These are phyloP conservation scores for Drosophila orosa DNA, from an alignment of 1,140 invertebrate genomes.

Conservation along the genomic window DNA sequence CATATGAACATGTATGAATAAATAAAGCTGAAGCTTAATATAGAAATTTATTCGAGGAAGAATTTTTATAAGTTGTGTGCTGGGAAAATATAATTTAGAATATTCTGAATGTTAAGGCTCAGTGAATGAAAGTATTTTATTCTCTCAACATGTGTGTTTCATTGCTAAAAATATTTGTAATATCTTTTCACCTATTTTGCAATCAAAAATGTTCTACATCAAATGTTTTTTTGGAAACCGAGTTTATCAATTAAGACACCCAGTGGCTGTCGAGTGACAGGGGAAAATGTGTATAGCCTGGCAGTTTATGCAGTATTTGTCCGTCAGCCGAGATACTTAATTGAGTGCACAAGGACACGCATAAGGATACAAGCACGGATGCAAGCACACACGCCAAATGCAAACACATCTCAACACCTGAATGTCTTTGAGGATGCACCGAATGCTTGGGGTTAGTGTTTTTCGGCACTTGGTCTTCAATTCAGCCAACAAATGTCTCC, in stretches of 20 bases:
- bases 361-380: background rate
- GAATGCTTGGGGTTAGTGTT: slow-evolving; percentile 35
- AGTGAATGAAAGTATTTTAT: background rate
- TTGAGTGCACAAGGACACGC: slow-evolving; percentile 52
- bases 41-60: background rate
- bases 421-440: slow-evolving; percentile 38
- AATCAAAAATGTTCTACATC: slow-evolving; percentile 8
- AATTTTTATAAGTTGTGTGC: background rate
- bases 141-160: background rate
- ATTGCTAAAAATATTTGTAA: background rate
- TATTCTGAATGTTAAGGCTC: background rate
- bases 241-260: slow-evolving; percentile 51
- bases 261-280: slow-evolving; percentile 45
- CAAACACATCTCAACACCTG: slow-evolving; percentile 65
- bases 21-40: slow-evolving; percentile 8
- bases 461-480: slow-evolving; percentile 22
- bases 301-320: slow-evolving; percentile 41
- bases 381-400: slow-evolving; percentile 5
- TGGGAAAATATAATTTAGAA: background rate
- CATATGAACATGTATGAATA: slow-evolving; percentile 6
- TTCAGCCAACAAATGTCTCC: slow-evolving; percentile 46
- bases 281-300: slow-evolving; percentile 34
- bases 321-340: slow-evolving; percentile 51
- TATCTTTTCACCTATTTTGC: background rate
- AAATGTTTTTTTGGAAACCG: slow-evolving; percentile 11